phyloP scores from a whole-genome alignment of 2,888 invertebrate genomes.

The Aricia artaxerxes region DNA sequence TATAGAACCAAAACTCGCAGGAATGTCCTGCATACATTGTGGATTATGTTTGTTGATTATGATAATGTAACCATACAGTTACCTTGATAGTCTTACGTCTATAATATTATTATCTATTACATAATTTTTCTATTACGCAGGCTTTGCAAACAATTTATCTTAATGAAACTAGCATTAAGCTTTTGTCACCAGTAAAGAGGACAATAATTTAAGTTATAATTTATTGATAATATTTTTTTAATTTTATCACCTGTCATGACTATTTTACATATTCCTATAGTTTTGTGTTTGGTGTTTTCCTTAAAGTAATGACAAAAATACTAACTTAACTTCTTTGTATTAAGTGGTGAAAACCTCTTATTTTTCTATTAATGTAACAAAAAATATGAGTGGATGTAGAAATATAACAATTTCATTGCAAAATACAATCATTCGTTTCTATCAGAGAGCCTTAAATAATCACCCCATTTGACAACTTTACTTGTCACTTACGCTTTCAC shows the following conservation, averaged over 20 bases:
- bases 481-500: slow-evolving; percentile 6
- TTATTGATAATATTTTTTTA: not conserved
- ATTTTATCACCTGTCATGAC: not conserved
- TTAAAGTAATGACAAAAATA: not conserved
- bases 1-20: slow-evolving; percentile 54
- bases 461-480: not conserved
- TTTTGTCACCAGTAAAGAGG: not conserved
- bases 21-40: slow-evolving; percentile 49
- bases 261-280: not conserved
- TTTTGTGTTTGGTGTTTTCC: not conserved
- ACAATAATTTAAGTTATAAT: not conserved
- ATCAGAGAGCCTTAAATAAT: slow-evolving; percentile 22
- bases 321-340: not conserved
- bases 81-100: slow-evolving; percentile 18
- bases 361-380: not conserved
- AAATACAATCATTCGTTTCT: slow-evolving; percentile 11
- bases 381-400: not conserved
- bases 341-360: not conserved
- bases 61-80: not conserved
- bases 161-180: not conserved
- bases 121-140: slow-evolving; percentile 29
- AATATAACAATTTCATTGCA: not conserved
- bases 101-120: not conserved
- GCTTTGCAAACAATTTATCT: not conserved
- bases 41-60: slow-evolving; percentile 28